These are phyloP conservation scores for Drosophila chauvacae DNA, from an alignment of 1,140 invertebrate species.

Conservation along the genomic window DNA sequence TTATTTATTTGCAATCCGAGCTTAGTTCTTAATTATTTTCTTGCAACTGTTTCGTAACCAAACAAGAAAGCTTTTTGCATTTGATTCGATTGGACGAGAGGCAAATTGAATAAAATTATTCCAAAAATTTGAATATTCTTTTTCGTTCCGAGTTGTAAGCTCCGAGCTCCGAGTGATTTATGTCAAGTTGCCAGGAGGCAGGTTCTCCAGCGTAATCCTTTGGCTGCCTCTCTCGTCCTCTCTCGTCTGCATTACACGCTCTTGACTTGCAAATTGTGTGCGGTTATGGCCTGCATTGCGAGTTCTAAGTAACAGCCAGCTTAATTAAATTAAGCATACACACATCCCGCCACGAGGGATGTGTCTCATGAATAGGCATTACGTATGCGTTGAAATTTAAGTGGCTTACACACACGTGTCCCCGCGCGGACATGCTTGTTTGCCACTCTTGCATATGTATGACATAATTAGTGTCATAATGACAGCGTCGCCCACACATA, in stretches of 20 bases:
- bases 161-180: constrained; percentile 29
- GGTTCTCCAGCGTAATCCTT: constrained; percentile 23
- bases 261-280: constrained; percentile 78
- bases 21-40: constrained; percentile 61
- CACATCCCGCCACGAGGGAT: constrained; percentile 30
- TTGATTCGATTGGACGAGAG: constrained; percentile 38
- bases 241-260: constrained; percentile 43
- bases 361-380: constrained; percentile 75
- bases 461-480: constrained; percentile 82
- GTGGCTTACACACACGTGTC: constrained; percentile 76
- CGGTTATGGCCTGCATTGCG: constrained; percentile 61
- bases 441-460: constrained; percentile 80
- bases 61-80: constrained; percentile 32
- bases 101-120: constrained; percentile 36
- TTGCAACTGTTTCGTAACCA: constrained; percentile 38
- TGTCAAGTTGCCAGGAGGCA: constrained; percentile 29
- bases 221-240: constrained; percentile 12
- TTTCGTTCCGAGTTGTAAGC: not conserved
- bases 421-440: constrained; percentile 58
- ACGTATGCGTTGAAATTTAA: constrained; percentile 81
- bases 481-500: constrained; percentile 40
- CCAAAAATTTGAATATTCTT: constrained; percentile 32
- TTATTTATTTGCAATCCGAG: constrained; percentile 61
- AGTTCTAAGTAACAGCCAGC: constrained; percentile 69
- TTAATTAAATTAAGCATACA: constrained; percentile 76